phyloP scores from a whole-genome alignment of 30 jellyfish, hydroid and myxozoan genomes.

The Catostylus mosaicus region DNA sequence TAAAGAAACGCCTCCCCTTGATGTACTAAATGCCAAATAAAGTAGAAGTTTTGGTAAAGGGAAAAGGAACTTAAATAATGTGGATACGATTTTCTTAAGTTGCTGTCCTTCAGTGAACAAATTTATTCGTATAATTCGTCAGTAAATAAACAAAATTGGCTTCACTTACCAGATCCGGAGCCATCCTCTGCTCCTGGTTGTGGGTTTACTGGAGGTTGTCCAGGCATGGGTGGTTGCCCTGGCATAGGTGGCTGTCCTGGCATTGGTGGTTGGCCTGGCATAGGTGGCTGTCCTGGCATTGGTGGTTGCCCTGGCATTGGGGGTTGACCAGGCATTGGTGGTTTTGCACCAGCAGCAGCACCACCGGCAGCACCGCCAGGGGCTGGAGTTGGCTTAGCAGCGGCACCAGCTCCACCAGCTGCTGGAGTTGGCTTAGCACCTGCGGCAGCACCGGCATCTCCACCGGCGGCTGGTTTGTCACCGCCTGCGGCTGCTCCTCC shows the following conservation, averaged over 20 bases:
- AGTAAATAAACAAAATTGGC: neutral
- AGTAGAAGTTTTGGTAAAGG: too few relatives aligned
- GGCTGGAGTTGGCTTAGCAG: constrained; percentile 36
- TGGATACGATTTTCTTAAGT: too few relatives aligned
- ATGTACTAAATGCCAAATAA: too few relatives aligned
- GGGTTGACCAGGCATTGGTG: constrained; percentile 31
- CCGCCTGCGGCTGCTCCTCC: constrained; percentile 58
- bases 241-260: constrained; percentile 64
- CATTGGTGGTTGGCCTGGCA: constrained; percentile 56
- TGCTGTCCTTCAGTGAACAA: too few relatives aligned
- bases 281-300: constrained; percentile 46
- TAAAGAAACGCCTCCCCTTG: too few relatives aligned
- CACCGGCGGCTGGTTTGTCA: neutral
- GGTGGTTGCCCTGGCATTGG: constrained; percentile 46
- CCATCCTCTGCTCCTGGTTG: constrained; percentile 57
- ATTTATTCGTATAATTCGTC: too few relatives aligned
- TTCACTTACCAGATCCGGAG: constrained; percentile 61
- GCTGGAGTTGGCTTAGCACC: constrained; percentile 33
- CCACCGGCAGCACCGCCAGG: constrained; percentile 38
- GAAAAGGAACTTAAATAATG: too few relatives aligned
- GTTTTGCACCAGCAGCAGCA: constrained; percentile 17
- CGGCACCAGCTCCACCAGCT: constrained; percentile 48
- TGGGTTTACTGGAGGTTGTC: constrained; percentile 42
- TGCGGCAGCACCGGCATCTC: constrained; percentile 38
- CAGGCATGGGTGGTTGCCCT: constrained; percentile 58